phyloP scores from a whole-genome alignment of 2,113 vertebrate genomes.

The Rafetus swinhoei region DNA sequence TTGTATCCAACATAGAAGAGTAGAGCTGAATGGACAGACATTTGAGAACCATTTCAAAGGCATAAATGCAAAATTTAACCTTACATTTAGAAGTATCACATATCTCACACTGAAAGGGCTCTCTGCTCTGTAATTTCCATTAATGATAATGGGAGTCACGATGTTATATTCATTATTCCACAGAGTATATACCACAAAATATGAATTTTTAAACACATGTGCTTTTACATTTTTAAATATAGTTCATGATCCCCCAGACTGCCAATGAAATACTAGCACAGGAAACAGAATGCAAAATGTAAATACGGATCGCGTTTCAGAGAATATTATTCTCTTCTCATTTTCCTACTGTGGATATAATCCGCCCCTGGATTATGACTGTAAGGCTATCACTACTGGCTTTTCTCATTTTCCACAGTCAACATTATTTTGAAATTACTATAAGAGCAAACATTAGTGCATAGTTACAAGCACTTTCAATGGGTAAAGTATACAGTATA shows the following conservation, averaged over 20 bases:
- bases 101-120: background rate
- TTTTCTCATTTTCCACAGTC: constrained; percentile 75
- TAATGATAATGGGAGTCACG: background rate
- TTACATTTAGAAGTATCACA: background rate
- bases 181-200: background rate
- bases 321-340: constrained; percentile 44
- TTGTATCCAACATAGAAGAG: background rate
- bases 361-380: constrained; percentile 48
- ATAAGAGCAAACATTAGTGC: constrained; percentile 64
- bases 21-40: too few relatives aligned
- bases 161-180: background rate
- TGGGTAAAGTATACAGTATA: constrained; percentile 64
- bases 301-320: constrained; percentile 36
- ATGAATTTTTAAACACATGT: background rate
- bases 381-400: constrained; percentile 56
- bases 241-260: background rate
- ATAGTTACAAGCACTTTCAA: constrained; percentile 66
- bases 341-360: constrained; percentile 35
- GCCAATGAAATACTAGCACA: background rate
- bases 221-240: constrained; percentile 23
- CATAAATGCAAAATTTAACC: constrained; percentile 18
- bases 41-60: too few relatives aligned
- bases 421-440: constrained; percentile 70
- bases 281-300: constrained; percentile 17
- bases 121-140: background rate